Evolutionary conservation across 2,888 invertebrate species (phyloP).

Genomic region (Horisme vitalbata): DNA sequence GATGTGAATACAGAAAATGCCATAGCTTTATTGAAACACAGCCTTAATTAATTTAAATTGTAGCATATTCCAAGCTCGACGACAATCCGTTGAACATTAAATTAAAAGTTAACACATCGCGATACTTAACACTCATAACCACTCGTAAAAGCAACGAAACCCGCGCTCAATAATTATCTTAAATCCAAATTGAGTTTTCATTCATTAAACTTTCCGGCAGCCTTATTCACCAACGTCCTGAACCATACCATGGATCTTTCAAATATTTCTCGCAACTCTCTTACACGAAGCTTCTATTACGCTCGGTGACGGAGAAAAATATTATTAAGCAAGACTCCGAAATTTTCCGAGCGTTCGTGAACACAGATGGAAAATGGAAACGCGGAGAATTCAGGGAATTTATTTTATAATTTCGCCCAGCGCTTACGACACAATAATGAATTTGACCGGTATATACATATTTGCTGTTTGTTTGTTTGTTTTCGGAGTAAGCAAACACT

Average conservation of each 20-base stretch:
- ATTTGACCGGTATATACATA: slow-evolving; percentile 6
- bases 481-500: slow-evolving; percentile 1
- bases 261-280: neutral
- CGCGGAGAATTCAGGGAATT: slow-evolving; percentile 35
- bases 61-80: slow-evolving; percentile 47
- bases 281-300: no score
- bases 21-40: slow-evolving; percentile 7
- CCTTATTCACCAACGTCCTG: slow-evolving; percentile 23
- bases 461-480: slow-evolving; percentile 7
- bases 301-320: no score
- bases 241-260: neutral
- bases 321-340: neutral
- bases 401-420: slow-evolving; percentile 32
- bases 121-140: slow-evolving; percentile 7
- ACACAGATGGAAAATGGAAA: slow-evolving; percentile 3
- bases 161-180: slow-evolving; percentile 7
- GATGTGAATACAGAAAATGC: neutral
- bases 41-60: slow-evolving; percentile 26
- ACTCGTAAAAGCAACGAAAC: slow-evolving; percentile 12
- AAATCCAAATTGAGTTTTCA: slow-evolving; percentile 34
- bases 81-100: slow-evolving; percentile 31
- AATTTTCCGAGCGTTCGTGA: slow-evolving; percentile 3
- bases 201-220: slow-evolving; percentile 32
- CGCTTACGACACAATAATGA: slow-evolving; percentile 7
- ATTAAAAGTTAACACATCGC: slow-evolving; percentile 10